phyloP scores from a whole-genome alignment of 2,888 invertebrate species.

The Thymelicus sylvestris region DNA sequence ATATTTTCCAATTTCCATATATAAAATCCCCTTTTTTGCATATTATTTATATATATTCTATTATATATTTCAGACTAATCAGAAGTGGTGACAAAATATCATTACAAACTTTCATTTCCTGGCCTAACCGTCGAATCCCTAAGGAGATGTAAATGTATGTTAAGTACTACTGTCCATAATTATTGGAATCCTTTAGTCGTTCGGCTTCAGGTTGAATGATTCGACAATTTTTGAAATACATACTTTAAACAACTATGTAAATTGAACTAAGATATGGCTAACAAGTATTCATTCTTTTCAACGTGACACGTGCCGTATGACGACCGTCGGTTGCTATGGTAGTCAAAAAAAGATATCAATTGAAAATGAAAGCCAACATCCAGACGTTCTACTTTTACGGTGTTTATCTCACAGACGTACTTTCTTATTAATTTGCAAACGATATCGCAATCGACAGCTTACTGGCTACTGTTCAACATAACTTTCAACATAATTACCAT shows the following conservation, averaged over 20 bases:
- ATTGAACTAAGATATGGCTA: slow-evolving; percentile 1
- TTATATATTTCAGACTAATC: too few species aligned
- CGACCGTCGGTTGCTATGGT: slow-evolving; percentile 1
- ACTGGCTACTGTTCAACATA: not conserved
- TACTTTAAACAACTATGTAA: not conserved
- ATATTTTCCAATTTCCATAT: too few species aligned
- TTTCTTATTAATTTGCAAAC: slow-evolving; percentile 16
- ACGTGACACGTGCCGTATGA: not conserved
- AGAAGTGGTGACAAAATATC: too few species aligned
- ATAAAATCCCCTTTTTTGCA: too few species aligned
- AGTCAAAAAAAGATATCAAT: slow-evolving; percentile 1
- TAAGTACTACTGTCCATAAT: too few species aligned
- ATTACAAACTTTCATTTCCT: too few species aligned
- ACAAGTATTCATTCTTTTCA: not conserved
- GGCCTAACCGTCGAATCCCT: too few species aligned
- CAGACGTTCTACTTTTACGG: slow-evolving; percentile 20
- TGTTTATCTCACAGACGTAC: not conserved
- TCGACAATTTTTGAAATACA: too few species aligned
- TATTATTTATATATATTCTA: too few species aligned
- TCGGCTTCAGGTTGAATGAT: too few species aligned
- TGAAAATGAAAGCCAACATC: slow-evolving; percentile 13
- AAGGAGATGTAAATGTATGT: too few species aligned
- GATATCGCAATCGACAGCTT: not conserved
- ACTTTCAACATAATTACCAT: not conserved
- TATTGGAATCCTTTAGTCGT: too few species aligned